phyloP scores from a whole-genome alignment of 2,113 vertebrate species.

The Oryzias curvinotus region DNA sequence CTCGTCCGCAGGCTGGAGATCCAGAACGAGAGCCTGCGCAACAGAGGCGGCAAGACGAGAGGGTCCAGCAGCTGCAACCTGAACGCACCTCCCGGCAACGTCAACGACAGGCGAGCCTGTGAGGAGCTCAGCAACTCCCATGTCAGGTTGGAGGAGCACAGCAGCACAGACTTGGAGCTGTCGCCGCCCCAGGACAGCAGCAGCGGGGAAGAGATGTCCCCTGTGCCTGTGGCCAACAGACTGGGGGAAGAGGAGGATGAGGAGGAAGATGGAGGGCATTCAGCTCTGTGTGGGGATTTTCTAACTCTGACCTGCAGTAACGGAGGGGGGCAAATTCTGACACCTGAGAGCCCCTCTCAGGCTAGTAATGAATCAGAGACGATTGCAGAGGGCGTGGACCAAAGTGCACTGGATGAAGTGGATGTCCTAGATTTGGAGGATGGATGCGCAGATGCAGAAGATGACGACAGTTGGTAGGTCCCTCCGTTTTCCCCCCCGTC shows the following conservation, averaged over 20 bases:
- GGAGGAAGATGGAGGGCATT: constrained; percentile 21
- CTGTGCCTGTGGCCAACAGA: constrained; percentile 26
- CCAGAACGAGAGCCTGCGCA: constrained; percentile 85
- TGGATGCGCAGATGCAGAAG: constrained; percentile 78
- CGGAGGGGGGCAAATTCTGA: constrained; percentile 40
- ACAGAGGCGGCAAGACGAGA: constrained; percentile 69
- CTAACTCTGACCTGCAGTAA: constrained; percentile 49
- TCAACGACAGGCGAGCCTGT: constrained; percentile 62
- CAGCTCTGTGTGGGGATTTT: constrained; percentile 42
- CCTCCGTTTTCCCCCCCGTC: neutral
- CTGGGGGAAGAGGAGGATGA: constrained; percentile 46
- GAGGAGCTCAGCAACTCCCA: constrained; percentile 62
- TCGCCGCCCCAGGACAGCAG: constrained; percentile 50
- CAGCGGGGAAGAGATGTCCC: constrained; percentile 65
- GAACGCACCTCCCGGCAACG: constrained; percentile 27
- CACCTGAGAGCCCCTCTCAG: constrained; percentile 40
- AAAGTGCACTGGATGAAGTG: constrained; percentile 82
- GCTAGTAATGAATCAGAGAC: constrained; percentile 71
- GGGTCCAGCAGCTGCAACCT: constrained; percentile 49
- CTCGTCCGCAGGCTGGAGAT: constrained; percentile 86
- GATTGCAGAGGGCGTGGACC: constrained; percentile 63
- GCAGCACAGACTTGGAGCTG: constrained; percentile 50
- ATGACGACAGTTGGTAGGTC: constrained; percentile 88
- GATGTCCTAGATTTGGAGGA: constrained; percentile 86
- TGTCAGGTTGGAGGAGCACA: constrained; percentile 60